These are phyloP conservation scores for Lycia hirtaria DNA, from an alignment of 2,888 invertebrate genomes.

Conservation along the genomic window DNA sequence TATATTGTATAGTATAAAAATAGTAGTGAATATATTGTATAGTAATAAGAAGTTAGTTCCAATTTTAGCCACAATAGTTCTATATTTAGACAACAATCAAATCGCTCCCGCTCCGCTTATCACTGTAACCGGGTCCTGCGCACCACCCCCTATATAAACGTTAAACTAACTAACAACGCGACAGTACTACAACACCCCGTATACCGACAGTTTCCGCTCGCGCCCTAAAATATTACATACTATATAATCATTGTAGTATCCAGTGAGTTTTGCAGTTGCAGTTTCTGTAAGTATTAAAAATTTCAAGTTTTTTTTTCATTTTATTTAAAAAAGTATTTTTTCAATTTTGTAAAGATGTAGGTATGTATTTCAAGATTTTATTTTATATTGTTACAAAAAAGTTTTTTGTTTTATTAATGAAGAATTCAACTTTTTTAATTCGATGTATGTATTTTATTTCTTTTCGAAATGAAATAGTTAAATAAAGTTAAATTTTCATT, in stretches of 20 bases:
- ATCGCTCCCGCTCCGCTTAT: constrained; percentile 22
- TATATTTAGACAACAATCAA: constrained; percentile 6
- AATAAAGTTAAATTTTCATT: too few species aligned
- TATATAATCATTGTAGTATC: neutral
- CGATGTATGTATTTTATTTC: too few species aligned
- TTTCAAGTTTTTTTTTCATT: neutral
- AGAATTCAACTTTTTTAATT: too few species aligned
- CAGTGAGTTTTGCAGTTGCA: constrained; percentile 4
- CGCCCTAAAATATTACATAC: neutral
- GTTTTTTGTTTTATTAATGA: too few species aligned
- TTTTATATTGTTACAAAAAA: too few species aligned
- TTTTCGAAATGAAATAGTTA: too few species aligned
- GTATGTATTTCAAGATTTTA: too few species aligned
- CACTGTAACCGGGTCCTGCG: constrained; percentile 2
- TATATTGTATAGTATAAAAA: too few species aligned
- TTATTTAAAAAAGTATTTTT: neutral
- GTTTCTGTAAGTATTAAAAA: neutral
- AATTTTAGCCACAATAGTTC: too few species aligned
- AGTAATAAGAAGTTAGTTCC: too few species aligned
- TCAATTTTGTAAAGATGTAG: too few species aligned
- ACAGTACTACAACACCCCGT: constrained; percentile 62
- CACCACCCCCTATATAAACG: constrained; percentile 69
- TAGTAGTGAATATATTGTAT: too few species aligned
- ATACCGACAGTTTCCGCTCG: constrained; percentile 33
- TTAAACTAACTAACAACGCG: constrained; percentile 47